These are phyloP conservation scores for Lycopodina hypogea DNA, from an alignment of 37 sponge, comb jelly and placozoan genomes.

Conservation along the genomic window DNA sequence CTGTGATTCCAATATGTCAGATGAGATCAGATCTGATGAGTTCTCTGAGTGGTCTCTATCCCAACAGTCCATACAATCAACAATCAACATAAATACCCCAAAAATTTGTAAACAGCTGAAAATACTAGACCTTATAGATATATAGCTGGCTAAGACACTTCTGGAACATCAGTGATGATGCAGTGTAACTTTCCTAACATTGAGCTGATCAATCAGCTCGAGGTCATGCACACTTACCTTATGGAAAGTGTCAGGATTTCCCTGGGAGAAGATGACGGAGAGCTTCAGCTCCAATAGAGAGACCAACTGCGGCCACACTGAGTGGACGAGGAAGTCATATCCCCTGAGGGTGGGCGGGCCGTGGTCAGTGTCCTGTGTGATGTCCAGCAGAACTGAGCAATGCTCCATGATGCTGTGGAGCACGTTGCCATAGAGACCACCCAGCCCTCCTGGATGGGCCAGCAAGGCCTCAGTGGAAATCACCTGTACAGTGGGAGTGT, in stretches of 20 bases:
- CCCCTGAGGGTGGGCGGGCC: constrained; percentile 38
- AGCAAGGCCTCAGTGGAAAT: constrained; percentile 34
- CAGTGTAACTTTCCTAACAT: too few species aligned
- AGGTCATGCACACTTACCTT: constrained; percentile 67
- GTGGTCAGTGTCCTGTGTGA: constrained; percentile 17
- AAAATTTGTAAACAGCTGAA: too few species aligned
- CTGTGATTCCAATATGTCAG: too few species aligned
- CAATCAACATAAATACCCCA: too few species aligned
- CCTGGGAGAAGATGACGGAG: constrained; percentile 81
- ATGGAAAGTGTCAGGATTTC: constrained; percentile 86
- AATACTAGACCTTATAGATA: too few species aligned
- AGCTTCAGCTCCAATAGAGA: constrained; percentile 44
- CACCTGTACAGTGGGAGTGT: constrained; percentile 11
- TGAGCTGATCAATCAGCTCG: too few species aligned
- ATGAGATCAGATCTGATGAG: too few species aligned
- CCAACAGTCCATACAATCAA: too few species aligned
- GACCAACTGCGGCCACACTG: constrained; percentile 90
- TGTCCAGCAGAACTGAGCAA: constrained; percentile 59
- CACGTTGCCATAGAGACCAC: constrained; percentile 64
- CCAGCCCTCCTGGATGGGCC: constrained; percentile 59
- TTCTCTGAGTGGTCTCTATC: too few species aligned
- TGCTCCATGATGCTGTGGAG: constrained; percentile 63
- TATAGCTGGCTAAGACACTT: too few species aligned
- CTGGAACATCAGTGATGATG: too few species aligned
- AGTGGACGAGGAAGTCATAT: constrained; percentile 87